Percentiles rank a stretch among this genome's conserved stretches.
Evolutionary conservation across 2,113 vertebrate genomes (phyloP).

Genomic region (Scophthalmus maximus): DNA sequence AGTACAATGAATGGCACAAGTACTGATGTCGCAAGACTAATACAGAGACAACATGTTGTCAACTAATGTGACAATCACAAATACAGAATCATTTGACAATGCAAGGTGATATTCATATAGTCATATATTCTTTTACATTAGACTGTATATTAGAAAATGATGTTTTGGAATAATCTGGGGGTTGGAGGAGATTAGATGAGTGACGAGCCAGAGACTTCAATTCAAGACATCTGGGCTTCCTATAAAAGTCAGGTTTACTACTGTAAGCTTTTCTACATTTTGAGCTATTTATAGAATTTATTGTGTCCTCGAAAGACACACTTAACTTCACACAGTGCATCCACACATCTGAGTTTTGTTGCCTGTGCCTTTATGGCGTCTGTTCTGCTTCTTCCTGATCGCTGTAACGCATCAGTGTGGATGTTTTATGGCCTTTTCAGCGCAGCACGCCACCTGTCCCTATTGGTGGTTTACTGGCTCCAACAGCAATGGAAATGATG

Average conservation of each 20-base stretch:
- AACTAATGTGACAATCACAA: too few species aligned
- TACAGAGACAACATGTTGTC: too few species aligned
- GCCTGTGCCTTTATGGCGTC: conserved; percentile 39
- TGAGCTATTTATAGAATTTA: conserved; percentile 16
- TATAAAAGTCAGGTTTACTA: too few species aligned
- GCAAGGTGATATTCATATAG: too few species aligned
- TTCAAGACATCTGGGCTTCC: neutral
- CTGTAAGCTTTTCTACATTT: neutral
- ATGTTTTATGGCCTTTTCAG: conserved; percentile 54
- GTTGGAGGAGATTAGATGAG: neutral
- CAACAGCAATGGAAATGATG: conserved; percentile 50
- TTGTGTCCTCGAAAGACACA: conserved; percentile 14
- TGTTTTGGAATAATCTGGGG: neutral
- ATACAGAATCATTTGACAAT: too few species aligned
- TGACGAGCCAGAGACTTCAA: neutral
- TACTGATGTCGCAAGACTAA: too few species aligned
- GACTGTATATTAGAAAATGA: too few species aligned
- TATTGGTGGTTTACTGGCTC: conserved; percentile 40
- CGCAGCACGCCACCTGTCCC: conserved; percentile 60
- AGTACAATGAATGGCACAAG: too few species aligned
- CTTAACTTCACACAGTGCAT: conserved; percentile 4
- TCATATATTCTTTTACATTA: too few species aligned
- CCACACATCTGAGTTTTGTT: conserved; percentile 10
- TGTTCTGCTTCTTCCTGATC: conserved; percentile 57
- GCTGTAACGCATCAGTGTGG: conserved; percentile 30